phyloP scores from a whole-genome alignment of 2,113 vertebrate species.

The Mirounga angustirostris region DNA sequence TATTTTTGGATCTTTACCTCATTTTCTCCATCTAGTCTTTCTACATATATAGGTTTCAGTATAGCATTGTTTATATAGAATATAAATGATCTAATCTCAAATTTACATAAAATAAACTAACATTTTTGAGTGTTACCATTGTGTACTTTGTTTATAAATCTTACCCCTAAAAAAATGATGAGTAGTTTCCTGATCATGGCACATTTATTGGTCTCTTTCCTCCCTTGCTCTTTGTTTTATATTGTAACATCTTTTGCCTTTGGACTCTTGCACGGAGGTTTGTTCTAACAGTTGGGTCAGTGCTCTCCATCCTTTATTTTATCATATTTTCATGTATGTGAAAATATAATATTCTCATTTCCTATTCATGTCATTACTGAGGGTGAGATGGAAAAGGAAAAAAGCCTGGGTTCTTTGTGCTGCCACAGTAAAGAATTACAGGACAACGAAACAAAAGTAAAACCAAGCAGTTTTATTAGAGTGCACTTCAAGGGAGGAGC shows the following conservation, averaged over 20 bases:
- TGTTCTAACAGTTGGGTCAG: neutral
- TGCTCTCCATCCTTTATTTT: neutral
- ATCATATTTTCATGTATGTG: neutral
- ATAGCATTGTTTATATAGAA: neutral
- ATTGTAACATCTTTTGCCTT: neutral
- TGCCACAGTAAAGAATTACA: neutral
- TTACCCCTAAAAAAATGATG: neutral
- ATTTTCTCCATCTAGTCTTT: neutral
- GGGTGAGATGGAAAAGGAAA: neutral
- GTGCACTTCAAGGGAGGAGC: neutral
- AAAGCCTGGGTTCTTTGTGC: neutral
- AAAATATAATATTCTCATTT: neutral
- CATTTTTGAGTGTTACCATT: neutral
- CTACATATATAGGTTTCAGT: neutral
- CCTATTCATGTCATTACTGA: neutral
- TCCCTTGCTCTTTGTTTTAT: neutral
- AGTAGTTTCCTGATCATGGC: neutral
- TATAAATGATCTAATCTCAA: neutral
- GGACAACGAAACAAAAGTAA: neutral
- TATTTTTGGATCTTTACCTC: neutral
- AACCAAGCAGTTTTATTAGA: neutral
- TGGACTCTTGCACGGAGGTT: neutral
- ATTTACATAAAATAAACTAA: neutral
- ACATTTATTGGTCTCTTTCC: neutral
- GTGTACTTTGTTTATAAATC: neutral